These are phyloP conservation scores for Oryzias javanicus DNA, from an alignment of 2,113 vertebrate genomes.

Conservation along the genomic window DNA sequence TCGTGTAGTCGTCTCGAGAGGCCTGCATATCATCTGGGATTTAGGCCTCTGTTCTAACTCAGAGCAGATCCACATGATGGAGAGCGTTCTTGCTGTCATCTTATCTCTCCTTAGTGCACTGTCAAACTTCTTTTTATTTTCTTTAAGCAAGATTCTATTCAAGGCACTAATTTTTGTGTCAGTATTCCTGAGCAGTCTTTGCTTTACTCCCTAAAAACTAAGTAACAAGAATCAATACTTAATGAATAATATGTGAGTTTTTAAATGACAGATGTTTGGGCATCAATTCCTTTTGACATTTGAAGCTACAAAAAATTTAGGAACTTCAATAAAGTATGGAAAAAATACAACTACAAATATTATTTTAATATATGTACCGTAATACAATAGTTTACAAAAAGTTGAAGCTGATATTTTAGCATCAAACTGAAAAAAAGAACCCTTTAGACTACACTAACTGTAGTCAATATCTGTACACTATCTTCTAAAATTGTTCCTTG, in stretches of 20 bases:
- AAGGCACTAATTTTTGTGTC: constrained; percentile 2
- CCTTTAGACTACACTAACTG: too few relatives aligned
- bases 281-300: too few relatives aligned
- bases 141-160: not conserved
- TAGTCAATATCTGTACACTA: too few relatives aligned
- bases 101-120: not conserved
- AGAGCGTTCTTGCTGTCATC: constrained; percentile 9
- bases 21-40: constrained; percentile 52
- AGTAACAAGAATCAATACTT: not conserved
- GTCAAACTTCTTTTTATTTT: constrained; percentile 1
- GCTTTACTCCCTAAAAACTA: constrained; percentile 4
- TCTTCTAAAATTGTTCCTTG: too few relatives aligned
- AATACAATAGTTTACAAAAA: not conserved
- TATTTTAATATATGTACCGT: too few relatives aligned
- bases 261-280: too few relatives aligned
- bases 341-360: too few relatives aligned
- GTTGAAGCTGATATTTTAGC: constrained; percentile 7
- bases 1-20: constrained; percentile 37
- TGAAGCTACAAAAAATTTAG: too few relatives aligned
- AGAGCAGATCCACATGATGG: constrained; percentile 46
- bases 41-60: constrained; percentile 34
- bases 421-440: not conserved
- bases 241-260: too few relatives aligned
- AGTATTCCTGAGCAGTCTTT: not conserved
- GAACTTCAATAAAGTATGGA: too few relatives aligned